These are phyloP conservation scores for Neodiprion pinetum DNA, from an alignment of 1,140 invertebrate species.

Conservation along the genomic window DNA sequence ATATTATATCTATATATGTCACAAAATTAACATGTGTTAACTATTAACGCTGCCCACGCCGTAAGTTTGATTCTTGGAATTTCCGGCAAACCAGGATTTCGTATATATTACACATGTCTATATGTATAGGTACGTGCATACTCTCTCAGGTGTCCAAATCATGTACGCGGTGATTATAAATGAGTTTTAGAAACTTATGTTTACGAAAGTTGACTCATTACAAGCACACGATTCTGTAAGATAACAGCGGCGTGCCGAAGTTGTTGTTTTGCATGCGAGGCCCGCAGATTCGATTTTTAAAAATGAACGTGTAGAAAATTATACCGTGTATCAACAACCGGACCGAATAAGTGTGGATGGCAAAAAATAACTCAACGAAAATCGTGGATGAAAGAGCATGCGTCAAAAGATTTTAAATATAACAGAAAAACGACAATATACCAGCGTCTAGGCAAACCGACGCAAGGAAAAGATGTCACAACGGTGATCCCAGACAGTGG, in stretches of 20 bases:
- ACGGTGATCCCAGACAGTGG: neutral
- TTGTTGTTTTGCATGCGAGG: no score
- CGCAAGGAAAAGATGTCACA: neutral
- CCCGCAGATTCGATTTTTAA: no score
- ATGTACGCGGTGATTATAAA: neutral
- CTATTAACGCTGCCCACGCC: neutral
- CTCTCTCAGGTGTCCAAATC: neutral
- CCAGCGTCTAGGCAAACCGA: neutral
- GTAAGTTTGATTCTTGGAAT: neutral
- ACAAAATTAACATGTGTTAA: conserved; percentile 1
- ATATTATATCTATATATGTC: neutral
- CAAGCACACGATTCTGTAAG: no score
- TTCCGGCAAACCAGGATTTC: neutral
- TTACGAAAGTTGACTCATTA: no score
- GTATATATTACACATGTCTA: neutral
- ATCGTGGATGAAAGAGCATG: no score
- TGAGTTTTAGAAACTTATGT: neutral
- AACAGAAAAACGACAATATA: neutral
- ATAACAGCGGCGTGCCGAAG: no score
- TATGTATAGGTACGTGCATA: neutral
- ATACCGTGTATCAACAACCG: no score
- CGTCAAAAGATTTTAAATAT: neutral
- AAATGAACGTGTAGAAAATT: no score
- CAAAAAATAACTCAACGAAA: no score
- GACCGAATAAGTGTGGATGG: no score